These are phyloP conservation scores for Parambassis ranga DNA, from an alignment of 2,797 vertebrate species.

Conservation along the genomic window DNA sequence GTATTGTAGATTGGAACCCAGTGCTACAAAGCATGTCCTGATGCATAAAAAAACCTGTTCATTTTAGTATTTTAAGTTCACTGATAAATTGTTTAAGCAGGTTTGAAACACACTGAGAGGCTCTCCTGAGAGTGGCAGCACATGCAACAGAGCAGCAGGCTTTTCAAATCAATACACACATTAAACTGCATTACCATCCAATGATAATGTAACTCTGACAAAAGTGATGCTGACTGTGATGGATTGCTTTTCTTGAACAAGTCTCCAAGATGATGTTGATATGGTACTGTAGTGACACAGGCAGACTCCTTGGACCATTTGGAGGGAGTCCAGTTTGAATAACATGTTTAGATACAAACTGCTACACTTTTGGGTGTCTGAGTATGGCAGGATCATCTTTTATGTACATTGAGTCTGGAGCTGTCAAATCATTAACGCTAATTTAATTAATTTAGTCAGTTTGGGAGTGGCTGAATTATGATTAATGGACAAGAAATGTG, in stretches of 20 bases:
- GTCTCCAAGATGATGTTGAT: neutral
- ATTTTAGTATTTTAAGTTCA: conserved; percentile 17
- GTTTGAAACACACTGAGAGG: conserved; percentile 7
- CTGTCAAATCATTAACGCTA: no score
- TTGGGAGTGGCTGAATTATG: no score
- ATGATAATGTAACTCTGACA: conserved; percentile 32
- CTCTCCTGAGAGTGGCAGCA: neutral
- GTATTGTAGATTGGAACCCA: no score
- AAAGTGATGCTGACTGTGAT: conserved; percentile 16
- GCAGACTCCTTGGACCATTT: no score
- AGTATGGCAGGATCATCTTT: no score
- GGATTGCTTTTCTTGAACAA: neutral
- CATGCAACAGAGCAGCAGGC: neutral
- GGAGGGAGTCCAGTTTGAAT: no score
- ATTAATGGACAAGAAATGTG: no score
- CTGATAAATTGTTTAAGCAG: conserved; percentile 32
- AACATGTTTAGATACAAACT: no score
- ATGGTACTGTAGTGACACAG: neutral
- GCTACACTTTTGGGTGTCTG: no score
- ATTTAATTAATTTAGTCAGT: no score
- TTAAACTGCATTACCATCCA: conserved; percentile 36
- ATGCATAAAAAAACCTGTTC: conserved; percentile 12
- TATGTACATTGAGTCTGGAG: no score
- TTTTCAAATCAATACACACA: conserved; percentile 28
- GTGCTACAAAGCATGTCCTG: conserved; percentile 3